Evolutionary conservation across 1,140 invertebrate species (phyloP).

Genomic region (Lepidurus packardi): DNA sequence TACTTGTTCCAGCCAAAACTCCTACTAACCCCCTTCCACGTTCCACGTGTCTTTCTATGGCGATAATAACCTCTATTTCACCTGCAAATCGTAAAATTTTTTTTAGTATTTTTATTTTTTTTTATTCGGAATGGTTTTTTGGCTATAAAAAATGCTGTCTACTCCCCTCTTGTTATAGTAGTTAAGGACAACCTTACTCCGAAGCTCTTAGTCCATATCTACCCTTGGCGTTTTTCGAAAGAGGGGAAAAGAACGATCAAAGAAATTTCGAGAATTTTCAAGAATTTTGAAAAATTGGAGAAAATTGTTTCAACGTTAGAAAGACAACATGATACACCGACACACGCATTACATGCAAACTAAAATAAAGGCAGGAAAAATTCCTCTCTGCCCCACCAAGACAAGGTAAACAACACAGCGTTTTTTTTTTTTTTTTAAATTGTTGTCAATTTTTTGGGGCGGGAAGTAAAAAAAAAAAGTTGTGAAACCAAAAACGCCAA

Average conservation of each 20-base stretch:
- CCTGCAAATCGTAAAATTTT: neutral
- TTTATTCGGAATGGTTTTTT: neutral
- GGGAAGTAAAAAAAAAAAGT: neutral
- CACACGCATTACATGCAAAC: no score
- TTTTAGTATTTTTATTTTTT: neutral
- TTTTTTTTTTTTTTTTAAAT: neutral
- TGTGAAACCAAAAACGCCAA: conserved; percentile 16
- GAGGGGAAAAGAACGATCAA: no score
- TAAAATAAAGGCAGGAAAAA: neutral
- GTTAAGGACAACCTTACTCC: no score
- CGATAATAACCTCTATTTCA: neutral
- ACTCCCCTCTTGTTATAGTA: neutral
- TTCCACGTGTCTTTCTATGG: conserved; percentile 13
- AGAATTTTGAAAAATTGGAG: no score
- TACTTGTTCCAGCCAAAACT: neutral
- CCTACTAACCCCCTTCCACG: neutral
- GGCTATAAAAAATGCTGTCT: neutral
- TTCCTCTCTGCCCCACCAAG: neutral
- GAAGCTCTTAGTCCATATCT: no score
- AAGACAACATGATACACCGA: no score
- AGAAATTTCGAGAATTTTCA: no score
- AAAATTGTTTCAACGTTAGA: no score
- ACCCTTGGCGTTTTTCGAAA: no score
- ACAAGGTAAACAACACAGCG: conserved; percentile 14
- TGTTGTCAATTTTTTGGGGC: neutral